Conservation (phyloP, 1,140 invertebrate genomes). For the Drosophila parabipectinata region DNA sequence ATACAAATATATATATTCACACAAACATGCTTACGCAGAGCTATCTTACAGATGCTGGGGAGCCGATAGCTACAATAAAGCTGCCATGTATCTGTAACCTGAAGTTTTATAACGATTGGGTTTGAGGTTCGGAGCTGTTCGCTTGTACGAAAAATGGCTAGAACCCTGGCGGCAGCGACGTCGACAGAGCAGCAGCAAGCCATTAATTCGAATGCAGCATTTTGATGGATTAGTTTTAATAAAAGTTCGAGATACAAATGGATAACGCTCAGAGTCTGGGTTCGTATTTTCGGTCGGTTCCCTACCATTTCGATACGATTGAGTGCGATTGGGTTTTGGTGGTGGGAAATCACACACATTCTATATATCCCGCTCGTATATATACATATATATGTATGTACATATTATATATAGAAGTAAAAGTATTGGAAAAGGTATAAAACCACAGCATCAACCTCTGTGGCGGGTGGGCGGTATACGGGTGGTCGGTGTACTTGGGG, state of each 20-base stretch:
- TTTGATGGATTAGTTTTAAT: slow-evolving; percentile 81
- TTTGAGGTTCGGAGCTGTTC: slow-evolving; percentile 31
- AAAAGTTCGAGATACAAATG: slow-evolving; percentile 58
- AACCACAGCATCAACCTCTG: slow-evolving; percentile 66
- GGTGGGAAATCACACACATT: slow-evolving; percentile 58
- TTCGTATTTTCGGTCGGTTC: slow-evolving; percentile 46
- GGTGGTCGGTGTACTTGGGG: slow-evolving; percentile 32
- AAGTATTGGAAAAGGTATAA: slow-evolving; percentile 71
- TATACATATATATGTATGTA: slow-evolving; percentile 22
- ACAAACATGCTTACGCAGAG: slow-evolving; percentile 28
- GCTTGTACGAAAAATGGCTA: slow-evolving; percentile 49
- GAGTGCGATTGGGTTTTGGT: slow-evolving; percentile 42
- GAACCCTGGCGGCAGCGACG: slow-evolving; percentile 29
- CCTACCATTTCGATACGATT: slow-evolving; percentile 32
- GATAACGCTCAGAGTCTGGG: slow-evolving; percentile 57
- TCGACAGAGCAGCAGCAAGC: slow-evolving; percentile 13
- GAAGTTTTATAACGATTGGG: slow-evolving; percentile 52
- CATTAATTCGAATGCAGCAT: slow-evolving; percentile 68
- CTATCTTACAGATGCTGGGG: slow-evolving; percentile 72
- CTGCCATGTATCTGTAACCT: slow-evolving; percentile 52
- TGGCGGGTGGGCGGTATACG: slow-evolving; percentile 9
- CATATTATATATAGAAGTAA: slow-evolving; percentile 34
- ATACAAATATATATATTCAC: slow-evolving; percentile 29
- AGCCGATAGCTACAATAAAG: slow-evolving; percentile 52
- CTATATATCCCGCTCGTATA: slow-evolving; percentile 31